These are phyloP conservation scores for Xanthia icteritia DNA, from an alignment of 2,888 invertebrate genomes.

Conservation along the genomic window DNA sequence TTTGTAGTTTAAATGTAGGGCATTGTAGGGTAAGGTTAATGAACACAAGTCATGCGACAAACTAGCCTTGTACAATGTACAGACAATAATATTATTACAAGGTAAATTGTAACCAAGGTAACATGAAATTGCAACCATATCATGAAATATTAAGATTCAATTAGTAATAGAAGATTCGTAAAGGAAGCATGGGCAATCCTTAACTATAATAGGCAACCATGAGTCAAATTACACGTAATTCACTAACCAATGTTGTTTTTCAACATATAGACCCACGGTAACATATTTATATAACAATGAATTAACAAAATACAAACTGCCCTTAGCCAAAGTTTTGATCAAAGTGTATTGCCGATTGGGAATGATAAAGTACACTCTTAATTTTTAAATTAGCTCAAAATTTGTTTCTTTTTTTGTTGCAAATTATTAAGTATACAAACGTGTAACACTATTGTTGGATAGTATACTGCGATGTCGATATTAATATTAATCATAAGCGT, in stretches of 20 bases:
- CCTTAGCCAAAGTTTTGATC: conserved; percentile 78
- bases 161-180: conserved; percentile 48
- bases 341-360: conserved; percentile 74
- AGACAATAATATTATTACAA: conserved; percentile 49
- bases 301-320: conserved; percentile 46
- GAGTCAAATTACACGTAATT: conserved; percentile 63
- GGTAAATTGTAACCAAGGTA: conserved; percentile 24
- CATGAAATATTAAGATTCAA: conserved; percentile 53
- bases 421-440: conserved; percentile 24
- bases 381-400: conserved; percentile 17
- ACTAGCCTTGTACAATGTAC: conserved; percentile 50
- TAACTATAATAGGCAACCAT: conserved; percentile 58
- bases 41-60: conserved; percentile 55
- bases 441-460: conserved; percentile 35
- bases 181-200: conserved; percentile 71
- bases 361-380: conserved; percentile 34
- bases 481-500: conserved; percentile 71
- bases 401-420: conserved; percentile 18
- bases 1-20: conserved; percentile 34
- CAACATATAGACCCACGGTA: conserved; percentile 55
- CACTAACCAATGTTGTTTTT: conserved; percentile 70
- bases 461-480: conserved; percentile 52
- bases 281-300: conserved; percentile 55
- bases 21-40: conserved; percentile 34
- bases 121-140: conserved; percentile 54